Base-by-base conservation (phyloP, 2,888 invertebrate species). In the Hypolimnas misippus region DNA sequence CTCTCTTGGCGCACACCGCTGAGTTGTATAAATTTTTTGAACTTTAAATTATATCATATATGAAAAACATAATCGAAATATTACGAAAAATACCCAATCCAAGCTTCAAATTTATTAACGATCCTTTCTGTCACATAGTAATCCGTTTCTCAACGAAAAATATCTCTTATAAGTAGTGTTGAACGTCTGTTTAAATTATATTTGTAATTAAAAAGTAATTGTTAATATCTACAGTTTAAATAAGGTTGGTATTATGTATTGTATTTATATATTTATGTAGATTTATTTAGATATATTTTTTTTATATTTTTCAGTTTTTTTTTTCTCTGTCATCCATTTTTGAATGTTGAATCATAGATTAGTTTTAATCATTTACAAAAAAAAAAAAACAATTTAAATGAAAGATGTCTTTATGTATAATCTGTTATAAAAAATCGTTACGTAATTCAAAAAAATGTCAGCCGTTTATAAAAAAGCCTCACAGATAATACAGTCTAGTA, bases 111-210 rank as follows among this genome's bases (percentile, higher is more conserved):
- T 83, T 81, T 67, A 81, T 82, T 60, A 83, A 79, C 74, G 85
- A 87, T 44, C 85, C 85, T 29, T 70, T 81, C 52, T 76, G 84
- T 35, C 87, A 89, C 56, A 86, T 89, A 74, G 69, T 89, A 6
- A 90, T 90, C 60, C 80, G 86, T 76, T 89, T 92, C 68, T 91
- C 91, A 21, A 90, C 90, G 0, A 90, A 92, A 81, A 91, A 90
- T 75, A 91, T 92, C 66, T 87, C 89, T 1, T 91, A 91, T 66
- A 92, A 88, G 74, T 91, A 91, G 91, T 89, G 86, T 59, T 74
- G 38, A 66, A 58, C 68, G 52, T 54, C 38, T 25, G n/a, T 46
- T 56, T n/a, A 50, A 19, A 17, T 51, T 16, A 17, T 55, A 50
- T 38, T 46, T 25, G 33, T 31, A 17, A 46, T 16, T 38, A 16